A percentile compares a stretch with the other conserved stretches of the same genome.
phyloP scores from a whole-genome alignment of 2,797 vertebrate species.

The Masticophis lateralis region DNA sequence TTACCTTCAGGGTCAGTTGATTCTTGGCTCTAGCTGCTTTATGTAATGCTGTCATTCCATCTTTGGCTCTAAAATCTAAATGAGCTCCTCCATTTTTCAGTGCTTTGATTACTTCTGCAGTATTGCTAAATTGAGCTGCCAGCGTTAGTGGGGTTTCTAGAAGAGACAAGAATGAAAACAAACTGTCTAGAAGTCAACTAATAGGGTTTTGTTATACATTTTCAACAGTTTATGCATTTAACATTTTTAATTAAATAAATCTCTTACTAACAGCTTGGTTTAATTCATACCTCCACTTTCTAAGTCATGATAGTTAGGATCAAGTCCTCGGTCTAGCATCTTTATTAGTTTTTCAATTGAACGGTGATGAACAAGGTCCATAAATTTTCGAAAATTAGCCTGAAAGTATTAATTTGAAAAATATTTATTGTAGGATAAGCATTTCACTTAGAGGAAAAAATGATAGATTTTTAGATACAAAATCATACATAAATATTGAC shows the following conservation, averaged over 20 bases:
- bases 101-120: constrained; percentile 82
- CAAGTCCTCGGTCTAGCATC: constrained; percentile 90
- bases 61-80: constrained; percentile 90
- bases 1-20: constrained; percentile 82
- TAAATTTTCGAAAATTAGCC: constrained; percentile 89
- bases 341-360: constrained; percentile 87
- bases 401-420: constrained; percentile 55
- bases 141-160: constrained; percentile 89
- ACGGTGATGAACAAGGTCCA: constrained; percentile 87
- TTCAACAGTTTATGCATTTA: neutral
- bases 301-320: constrained; percentile 92
- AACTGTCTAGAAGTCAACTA: neutral
- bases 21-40: constrained; percentile 87
- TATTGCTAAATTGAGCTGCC: constrained; percentile 81
- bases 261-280: neutral
- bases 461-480: neutral
- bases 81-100: constrained; percentile 89
- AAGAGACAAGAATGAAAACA: constrained; percentile 19
- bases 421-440: neutral
- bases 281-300: constrained; percentile 85
- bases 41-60: constrained; percentile 92
- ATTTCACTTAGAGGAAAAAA: neutral
- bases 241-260: neutral
- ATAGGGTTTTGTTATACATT: constrained; percentile 1
- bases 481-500: neutral